Base-by-base conservation (phyloP, 1,140 invertebrate genomes). In the Daktulosphaira vitifoliae region DNA sequence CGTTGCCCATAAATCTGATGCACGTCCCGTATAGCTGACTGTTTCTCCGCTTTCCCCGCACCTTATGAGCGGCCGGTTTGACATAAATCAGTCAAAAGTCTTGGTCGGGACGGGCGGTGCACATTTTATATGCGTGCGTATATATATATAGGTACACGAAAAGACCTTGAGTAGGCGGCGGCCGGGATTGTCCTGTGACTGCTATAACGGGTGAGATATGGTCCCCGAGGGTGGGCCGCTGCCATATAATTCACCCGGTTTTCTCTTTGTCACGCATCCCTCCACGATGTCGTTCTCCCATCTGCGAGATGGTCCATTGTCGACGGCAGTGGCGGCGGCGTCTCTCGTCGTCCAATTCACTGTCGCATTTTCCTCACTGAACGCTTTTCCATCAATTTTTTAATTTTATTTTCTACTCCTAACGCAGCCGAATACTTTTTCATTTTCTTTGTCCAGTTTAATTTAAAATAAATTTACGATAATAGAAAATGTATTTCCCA, bases 31-130 rank as follows among this genome's bases (percentile, higher is more conserved):
- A 42, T 62, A 33, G 29, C 29, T 11, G 29, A 5, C 29, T 33
- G 29, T 33, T 33, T 33, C 29, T 33, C 29, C 29, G 29, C n/a
- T 33, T 33, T 6, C 29, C 5, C 29, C 56, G 42, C 56, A 25
- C 33, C 56, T 11, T 33, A 33, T 11, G 29, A 11, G 39, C 42
- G 42, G 16, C 25, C 56, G 56, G 56, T 62, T 62, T 62, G 56
- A 62, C 56, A 62, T 62, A 62, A 62, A 62, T 62, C 56, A 62
- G 56, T 62, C 56, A 62, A 62, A 62, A 62, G 56, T 62, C 56
- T 62, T 62, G 56, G 56, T 39, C 53, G 53, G 53, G 53, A 39
- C 53, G 53, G 53, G 53, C n/a, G n/a, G n/a, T n/a, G n/a, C n/a
- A n/a, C n/a, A n/a, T n/a, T 42, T 56, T 56, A 56, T 44, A 18